These are phyloP conservation scores for Stenurella melanura DNA, from an alignment of 2,888 invertebrate genomes.

Conservation along the genomic window DNA sequence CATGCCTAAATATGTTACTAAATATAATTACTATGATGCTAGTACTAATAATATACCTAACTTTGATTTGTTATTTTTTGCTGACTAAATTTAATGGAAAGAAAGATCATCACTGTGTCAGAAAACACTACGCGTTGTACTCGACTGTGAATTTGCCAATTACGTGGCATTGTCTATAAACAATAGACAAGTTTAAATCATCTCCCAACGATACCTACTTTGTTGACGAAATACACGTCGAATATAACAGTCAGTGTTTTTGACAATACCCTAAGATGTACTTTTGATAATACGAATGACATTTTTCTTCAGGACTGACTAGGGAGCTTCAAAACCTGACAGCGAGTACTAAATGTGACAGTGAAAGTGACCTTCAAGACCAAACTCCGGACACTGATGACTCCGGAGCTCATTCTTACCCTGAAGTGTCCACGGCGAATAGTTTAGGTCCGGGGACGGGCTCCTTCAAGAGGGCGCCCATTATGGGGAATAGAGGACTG, in stretches of 20 bases:
- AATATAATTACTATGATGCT: conserved; percentile 4
- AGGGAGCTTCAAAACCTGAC: conserved; percentile 73
- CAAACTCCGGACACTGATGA: conserved; percentile 86
- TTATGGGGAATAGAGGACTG: conserved; percentile 78
- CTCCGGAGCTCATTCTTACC: conserved; percentile 76
- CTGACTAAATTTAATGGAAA: not conserved
- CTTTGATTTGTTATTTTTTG: not conserved
- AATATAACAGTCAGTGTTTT: too few relatives aligned
- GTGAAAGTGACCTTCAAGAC: conserved; percentile 83
- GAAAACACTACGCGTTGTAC: too few relatives aligned
- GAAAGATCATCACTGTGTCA: too few relatives aligned
- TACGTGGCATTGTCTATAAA: too few relatives aligned
- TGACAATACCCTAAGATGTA: not conserved
- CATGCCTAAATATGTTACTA: conserved; percentile 28
- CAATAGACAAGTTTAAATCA: too few relatives aligned
- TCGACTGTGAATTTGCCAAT: too few relatives aligned
- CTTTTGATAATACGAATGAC: not conserved
- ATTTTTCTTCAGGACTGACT: conserved; percentile 69
- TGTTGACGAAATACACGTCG: too few relatives aligned
- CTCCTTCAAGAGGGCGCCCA: conserved; percentile 77
- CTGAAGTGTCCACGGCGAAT: conserved; percentile 72
- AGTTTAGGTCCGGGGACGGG: conserved; percentile 71
- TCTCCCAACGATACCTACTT: too few relatives aligned
- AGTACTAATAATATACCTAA: not conserved
- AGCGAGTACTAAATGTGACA: conserved; percentile 76